A percentile compares a stretch with the other conserved stretches of the same genome.
Conservation (phyloP, 2,797 vertebrate species). For the Onychomys arenicola region DNA sequence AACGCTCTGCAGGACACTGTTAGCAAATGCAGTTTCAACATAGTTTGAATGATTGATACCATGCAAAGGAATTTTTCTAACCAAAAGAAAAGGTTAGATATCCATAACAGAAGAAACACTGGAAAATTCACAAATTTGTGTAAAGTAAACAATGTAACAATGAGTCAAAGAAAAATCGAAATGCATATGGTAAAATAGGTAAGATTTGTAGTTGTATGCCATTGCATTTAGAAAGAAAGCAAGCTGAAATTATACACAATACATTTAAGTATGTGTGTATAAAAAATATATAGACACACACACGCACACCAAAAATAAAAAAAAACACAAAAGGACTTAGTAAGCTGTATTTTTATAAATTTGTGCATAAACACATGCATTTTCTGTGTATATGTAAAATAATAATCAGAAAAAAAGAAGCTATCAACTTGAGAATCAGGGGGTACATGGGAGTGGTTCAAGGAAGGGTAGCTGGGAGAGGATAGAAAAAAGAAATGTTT, state of each 20-base stretch:
- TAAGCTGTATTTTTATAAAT: background rate
- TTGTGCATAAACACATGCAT: background rate
- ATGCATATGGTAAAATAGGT: background rate
- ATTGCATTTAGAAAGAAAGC: background rate
- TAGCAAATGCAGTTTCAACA: background rate
- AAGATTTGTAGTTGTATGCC: background rate
- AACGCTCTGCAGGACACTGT: background rate
- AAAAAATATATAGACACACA: background rate
- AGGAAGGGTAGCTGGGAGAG: background rate
- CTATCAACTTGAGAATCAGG: background rate
- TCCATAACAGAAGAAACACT: background rate
- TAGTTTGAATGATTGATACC: background rate
- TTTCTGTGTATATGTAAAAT: background rate
- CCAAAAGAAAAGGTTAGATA: background rate
- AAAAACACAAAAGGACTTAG: background rate
- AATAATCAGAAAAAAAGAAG: background rate
- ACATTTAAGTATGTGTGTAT: background rate
- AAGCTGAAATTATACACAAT: background rate
- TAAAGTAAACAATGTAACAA: background rate
- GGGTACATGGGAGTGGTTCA: background rate
- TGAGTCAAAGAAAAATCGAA: background rate
- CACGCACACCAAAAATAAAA: background rate
- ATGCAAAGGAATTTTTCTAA: no score
- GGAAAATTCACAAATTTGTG: background rate
- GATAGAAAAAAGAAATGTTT: no score